These are phyloP conservation scores for Halcyon badia DNA, from an alignment of 2,797 vertebrate genomes.

Conservation along the genomic window DNA sequence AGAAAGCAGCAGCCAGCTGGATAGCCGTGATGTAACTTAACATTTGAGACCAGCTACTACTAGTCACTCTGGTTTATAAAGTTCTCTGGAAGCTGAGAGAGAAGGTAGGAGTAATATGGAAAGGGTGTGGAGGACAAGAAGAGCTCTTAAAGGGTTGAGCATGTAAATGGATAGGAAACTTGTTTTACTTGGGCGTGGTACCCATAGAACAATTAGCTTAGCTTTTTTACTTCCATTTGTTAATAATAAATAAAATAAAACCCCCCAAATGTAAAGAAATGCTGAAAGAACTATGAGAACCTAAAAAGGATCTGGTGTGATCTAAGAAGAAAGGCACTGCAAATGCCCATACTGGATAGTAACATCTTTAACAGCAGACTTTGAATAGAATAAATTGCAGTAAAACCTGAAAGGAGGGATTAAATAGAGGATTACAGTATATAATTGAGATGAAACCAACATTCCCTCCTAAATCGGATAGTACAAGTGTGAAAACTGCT, in stretches of 20 bases:
- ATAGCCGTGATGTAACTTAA: background rate
- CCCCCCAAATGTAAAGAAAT: background rate
- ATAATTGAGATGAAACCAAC: slow-evolving; percentile 69
- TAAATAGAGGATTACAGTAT: slow-evolving; percentile 64
- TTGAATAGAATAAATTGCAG: slow-evolving; percentile 57
- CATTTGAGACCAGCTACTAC: background rate
- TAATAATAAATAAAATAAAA: background rate
- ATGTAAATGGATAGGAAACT: background rate
- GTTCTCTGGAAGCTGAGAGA: background rate
- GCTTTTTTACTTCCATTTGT: background rate
- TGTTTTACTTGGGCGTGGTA: background rate
- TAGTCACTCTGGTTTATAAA: background rate
- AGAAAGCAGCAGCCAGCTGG: background rate
- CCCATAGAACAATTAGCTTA: background rate
- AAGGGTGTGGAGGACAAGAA: background rate
- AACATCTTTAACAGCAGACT: slow-evolving; percentile 4
- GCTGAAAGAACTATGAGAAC: background rate
- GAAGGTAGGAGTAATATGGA: background rate
- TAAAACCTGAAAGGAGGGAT: slow-evolving; percentile 57
- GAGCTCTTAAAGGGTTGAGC: background rate
- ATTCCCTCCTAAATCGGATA: slow-evolving; percentile 54
- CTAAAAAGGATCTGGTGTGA: background rate
- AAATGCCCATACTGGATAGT: background rate
- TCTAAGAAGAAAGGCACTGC: background rate
- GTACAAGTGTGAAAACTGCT: slow-evolving; percentile 71